Evolutionary conservation across 2,113 vertebrate species (phyloP), one percentile per base, ranked within the genome.

Genomic region (Tetraodon nigroviridis): DNA sequence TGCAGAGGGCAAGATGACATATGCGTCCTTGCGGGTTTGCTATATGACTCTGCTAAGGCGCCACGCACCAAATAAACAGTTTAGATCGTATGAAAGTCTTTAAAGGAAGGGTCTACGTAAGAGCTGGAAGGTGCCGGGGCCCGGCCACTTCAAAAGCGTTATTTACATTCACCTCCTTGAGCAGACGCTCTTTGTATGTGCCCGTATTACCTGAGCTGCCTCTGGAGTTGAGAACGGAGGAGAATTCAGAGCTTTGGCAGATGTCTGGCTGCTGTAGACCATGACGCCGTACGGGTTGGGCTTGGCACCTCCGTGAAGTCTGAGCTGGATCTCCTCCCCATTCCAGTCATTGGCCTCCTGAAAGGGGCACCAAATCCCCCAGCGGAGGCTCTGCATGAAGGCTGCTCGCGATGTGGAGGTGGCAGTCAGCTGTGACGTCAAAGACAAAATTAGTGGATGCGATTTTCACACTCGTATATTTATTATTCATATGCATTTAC

Each of bases 321-420:
- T 83, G 40, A 99, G 69, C 29, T 79, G 83, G 58, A 92, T 89
- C 0, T 86, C 84, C 0, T 81, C 81, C 3, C 80, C 53, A 13
- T 54, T 71, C 60, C 66, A 64, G 51, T 69, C 71, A 1, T 49
- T 4, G 0, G 78, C 6, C 0, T 84, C 84, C 0, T 13, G 80
- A 18, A 58, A 67, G 0, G 94, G 94, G 72, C 63, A 92, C 93
- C 93, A 97, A 17, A 86, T 68, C 0, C 93, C 93, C 96, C 96
- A 98, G 53, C 95, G 90, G 11, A 98, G 67, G 11, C 90, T 86
- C 71, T 92, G 89, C 91, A 94, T 89, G 65, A 92, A 92, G 0
- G 91, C 90, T 0, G 81, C 78, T 3, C 84, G 84, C 0, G 89
- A 57, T 0, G 87, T 65, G 0, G 91, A 61, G 21, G 77, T 61